phyloP scores from a whole-genome alignment of 2,113 vertebrate genomes.

The Turnix velox region DNA sequence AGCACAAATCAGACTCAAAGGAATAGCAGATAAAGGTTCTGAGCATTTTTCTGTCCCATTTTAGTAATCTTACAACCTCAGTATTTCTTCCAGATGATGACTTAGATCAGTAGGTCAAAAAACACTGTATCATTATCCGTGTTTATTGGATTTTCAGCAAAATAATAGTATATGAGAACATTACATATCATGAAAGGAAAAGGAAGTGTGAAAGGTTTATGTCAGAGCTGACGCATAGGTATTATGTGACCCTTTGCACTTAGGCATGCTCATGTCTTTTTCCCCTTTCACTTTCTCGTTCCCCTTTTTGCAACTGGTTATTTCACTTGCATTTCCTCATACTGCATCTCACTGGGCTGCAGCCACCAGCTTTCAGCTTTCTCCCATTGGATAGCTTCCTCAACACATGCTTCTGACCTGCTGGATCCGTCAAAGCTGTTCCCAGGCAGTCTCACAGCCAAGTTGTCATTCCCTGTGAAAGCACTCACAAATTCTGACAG shows the following conservation, averaged over 20 bases:
- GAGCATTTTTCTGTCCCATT: neutral
- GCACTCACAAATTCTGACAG: neutral
- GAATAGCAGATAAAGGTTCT: neutral
- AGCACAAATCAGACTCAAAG: neutral
- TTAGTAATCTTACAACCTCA: neutral
- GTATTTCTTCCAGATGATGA: neutral
- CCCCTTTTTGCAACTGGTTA: neutral
- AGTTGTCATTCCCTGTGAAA: neutral
- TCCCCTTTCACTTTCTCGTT: neutral
- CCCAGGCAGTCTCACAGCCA: neutral
- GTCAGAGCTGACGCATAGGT: neutral
- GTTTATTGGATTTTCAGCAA: neutral
- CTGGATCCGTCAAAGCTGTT: neutral
- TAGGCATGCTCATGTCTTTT: neutral
- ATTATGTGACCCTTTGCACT: neutral
- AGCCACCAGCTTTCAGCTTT: neutral
- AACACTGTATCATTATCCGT: neutral
- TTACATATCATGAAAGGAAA: neutral
- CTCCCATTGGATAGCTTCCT: neutral
- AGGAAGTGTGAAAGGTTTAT: neutral
- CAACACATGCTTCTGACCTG: accelerated
- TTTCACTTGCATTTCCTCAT: neutral
- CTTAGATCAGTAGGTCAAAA: neutral
- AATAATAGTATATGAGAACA: neutral
- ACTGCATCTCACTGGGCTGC: neutral